A percentile compares a stretch with the other conserved stretches of the same genome.
phyloP scores from a whole-genome alignment of 2,113 vertebrate genomes.

The Alosa alosa region DNA sequence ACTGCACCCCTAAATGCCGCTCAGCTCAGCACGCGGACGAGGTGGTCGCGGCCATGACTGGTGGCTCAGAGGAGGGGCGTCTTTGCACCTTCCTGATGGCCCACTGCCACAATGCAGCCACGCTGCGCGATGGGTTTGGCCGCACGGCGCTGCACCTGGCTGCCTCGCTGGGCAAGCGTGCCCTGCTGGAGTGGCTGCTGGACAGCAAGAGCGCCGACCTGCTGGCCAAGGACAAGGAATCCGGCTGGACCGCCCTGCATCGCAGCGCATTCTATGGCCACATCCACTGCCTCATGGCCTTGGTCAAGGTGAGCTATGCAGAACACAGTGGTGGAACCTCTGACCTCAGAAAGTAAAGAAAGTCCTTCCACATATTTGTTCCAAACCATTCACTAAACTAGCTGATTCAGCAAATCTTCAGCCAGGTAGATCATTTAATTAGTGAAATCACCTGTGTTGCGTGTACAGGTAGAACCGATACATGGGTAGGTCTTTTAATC shows the following conservation, averaged over 20 bases:
- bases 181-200: conserved; percentile 87
- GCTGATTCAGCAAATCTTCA: too few relatives aligned
- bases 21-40: conserved; percentile 86
- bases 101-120: conserved; percentile 87
- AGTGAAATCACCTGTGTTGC: too few relatives aligned
- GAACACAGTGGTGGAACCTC: too few relatives aligned
- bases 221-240: conserved; percentile 87
- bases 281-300: conserved; percentile 88
- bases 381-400: too few relatives aligned
- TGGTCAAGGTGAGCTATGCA: conserved; percentile 79
- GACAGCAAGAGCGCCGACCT: conserved; percentile 83
- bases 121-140: conserved; percentile 84
- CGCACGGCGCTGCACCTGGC: conserved; percentile 87
- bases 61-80: conserved; percentile 84
- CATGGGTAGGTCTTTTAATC: too few relatives aligned
- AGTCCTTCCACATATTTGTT: too few relatives aligned
- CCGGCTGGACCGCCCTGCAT: conserved; percentile 94
- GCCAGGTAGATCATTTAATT: too few relatives aligned
- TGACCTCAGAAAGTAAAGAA: too few relatives aligned
- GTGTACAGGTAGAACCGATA: too few relatives aligned
- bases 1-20: conserved; percentile 90
- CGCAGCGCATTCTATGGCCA: conserved; percentile 95
- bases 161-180: conserved; percentile 87
- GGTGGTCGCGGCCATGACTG: conserved; percentile 85
- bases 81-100: conserved; percentile 84